These are phyloP conservation scores for Percina caprodes DNA, from an alignment of 2,113 vertebrate species.

Conservation along the genomic window DNA sequence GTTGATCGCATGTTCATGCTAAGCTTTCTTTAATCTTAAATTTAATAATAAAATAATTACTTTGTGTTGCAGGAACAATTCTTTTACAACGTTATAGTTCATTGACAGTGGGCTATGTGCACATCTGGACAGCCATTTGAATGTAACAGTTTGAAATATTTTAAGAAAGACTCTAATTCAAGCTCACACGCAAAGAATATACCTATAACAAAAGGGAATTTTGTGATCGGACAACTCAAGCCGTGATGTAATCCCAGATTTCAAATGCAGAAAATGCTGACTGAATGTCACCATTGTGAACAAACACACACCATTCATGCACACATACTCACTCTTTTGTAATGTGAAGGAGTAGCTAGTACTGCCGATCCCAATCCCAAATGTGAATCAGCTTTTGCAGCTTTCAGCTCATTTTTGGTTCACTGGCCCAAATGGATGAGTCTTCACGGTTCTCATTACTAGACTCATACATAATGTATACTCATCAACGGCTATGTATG, in stretches of 20 bases:
- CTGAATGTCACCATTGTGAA: neutral
- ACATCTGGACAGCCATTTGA: neutral
- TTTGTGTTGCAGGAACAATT: neutral
- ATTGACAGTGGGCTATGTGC: neutral
- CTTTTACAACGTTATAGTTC: neutral
- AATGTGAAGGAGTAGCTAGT: neutral
- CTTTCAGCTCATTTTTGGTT: constrained; percentile 1
- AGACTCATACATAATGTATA: too few species aligned
- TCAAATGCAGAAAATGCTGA: too few species aligned
- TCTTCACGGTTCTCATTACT: neutral
- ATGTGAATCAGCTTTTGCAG: neutral
- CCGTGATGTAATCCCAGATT: neutral
- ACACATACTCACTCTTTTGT: neutral
- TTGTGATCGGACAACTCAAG: neutral
- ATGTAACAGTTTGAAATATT: neutral
- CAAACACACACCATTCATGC: constrained; percentile 7
- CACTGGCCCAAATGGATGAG: neutral
- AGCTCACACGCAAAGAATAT: too few species aligned
- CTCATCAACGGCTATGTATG: too few species aligned
- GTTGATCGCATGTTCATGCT: neutral
- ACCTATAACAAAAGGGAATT: neutral
- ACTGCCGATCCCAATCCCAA: neutral
- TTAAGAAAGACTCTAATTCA: neutral
- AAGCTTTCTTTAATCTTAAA: neutral
- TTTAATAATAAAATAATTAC: too few species aligned